Percentiles rank a stretch among this genome's conserved stretches.
phyloP scores from a whole-genome alignment of 2,888 invertebrate genomes.

The Macaria notata region DNA sequence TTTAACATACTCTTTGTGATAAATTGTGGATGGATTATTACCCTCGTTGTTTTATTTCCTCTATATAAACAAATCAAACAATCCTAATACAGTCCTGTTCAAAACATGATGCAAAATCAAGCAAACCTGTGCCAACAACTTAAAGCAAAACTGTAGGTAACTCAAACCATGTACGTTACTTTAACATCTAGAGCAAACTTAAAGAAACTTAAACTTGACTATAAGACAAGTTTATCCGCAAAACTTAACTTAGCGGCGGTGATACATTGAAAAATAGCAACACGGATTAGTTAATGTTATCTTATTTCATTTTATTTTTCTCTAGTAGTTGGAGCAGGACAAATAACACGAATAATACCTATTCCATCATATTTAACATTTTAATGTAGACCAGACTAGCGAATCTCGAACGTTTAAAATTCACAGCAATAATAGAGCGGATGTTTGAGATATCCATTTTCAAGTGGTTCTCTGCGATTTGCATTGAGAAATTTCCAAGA shows the following conservation, averaged over 20 bases:
- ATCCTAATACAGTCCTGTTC: neutral
- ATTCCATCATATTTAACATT: too few relatives aligned
- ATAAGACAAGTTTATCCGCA: constrained; percentile 1
- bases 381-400: neutral
- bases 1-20: too few relatives aligned
- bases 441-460: constrained; percentile 19
- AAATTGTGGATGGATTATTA: too few relatives aligned
- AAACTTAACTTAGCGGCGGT: constrained; percentile 2
- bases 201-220: constrained; percentile 10
- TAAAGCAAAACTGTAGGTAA: neutral
- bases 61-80: too few relatives aligned
- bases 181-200: neutral
- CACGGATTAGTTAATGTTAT: too few relatives aligned
- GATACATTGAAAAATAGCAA: too few relatives aligned
- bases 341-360: too few relatives aligned
- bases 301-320: too few relatives aligned
- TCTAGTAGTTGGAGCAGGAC: too few relatives aligned
- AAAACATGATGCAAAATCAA: neutral
- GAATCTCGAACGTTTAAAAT: constrained; percentile 12
- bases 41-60: too few relatives aligned
- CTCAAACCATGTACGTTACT: neutral
- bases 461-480: constrained; percentile 12
- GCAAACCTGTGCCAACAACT: neutral
- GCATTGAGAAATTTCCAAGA: constrained; percentile 10
- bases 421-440: constrained; percentile 12